Base-by-base conservation (phyloP, 2,888 invertebrate species). In the Eristalis intricaria region DNA sequence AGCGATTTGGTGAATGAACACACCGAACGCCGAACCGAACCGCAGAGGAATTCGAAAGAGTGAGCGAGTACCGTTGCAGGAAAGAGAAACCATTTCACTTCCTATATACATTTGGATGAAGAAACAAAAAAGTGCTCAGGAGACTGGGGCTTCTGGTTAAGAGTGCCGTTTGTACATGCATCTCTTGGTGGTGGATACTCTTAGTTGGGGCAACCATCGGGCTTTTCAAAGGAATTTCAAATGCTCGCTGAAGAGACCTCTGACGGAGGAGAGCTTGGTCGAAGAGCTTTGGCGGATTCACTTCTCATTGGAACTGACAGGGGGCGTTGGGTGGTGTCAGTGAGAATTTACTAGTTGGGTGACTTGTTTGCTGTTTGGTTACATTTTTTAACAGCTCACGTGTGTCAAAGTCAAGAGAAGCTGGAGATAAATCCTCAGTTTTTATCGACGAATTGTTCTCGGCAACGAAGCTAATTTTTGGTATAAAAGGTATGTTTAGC, bases 61-160 rank as follows among this genome's bases (percentile, higher is more conserved):
- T 77, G 69, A 38, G 22, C 32, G 65, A 58, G 56, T 83, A 86
- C 78, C 70, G 78, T 71, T 83, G 35, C 65, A 26, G 65, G 78
- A 83, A 86, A 86, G 78, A 86, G 86, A 86, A 83, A 78, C 22
- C 32, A 71, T 70, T 83, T 83, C 60, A 86, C 86, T 86, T 86
- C 86, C 86, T 86, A 86, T 86, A 75, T 86, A 79, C 50, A 50
- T 8, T 60, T 71, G n/a, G 23, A 22, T 11, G n/a, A 15, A 22
- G 61, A 43, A 22, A 10, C 7, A 32, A 63, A 60, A 74, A 60
- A 58, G 38, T 35, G 19, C 22, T 10, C 22, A 13, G 23, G 66
- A 65, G 74, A 23, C 11, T 32, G 22, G 56, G 19, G 13, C 15
- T 29, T 60, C 32, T 32, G 32, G 26, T 26, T 8, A 50, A 50